Evolutionary conservation across 2,888 invertebrate species (phyloP), one percentile per base, ranked within the genome.

Genomic region (Apamea epomidion): DNA sequence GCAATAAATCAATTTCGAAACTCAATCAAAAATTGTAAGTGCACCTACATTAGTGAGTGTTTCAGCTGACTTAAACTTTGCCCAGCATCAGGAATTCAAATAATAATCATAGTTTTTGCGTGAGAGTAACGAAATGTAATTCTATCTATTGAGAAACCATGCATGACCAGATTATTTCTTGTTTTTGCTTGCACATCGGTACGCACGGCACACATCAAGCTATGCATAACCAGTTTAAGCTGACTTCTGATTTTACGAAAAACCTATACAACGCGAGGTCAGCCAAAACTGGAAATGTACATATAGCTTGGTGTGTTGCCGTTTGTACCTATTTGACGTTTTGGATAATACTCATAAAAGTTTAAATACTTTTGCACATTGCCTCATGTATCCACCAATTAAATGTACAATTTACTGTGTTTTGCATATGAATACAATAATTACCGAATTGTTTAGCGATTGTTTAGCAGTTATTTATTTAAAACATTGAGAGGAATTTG

Each of bases 111-210:
- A 73, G 72, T 83, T 79, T 87, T 87, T 65, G 85, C 65, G 72
- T 82, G 78, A 84, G 76, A 83, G 74, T 75, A 82, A 76, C 74
- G 65, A 80, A 86, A 81, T 82, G 75, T 64, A 89, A 85, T 81
- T 82, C 32, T 29, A 32, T 69, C 6, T 45, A 68, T 84, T 84
- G 48, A 37, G 87, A 58, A 82, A 87, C 48, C 7, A 37, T 60
- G n/a, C 60, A 74, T 72, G 67, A 67, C 45, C 16, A 48, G 72
- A 62, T 69, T 78, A 14, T 71, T 79, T 76, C 69, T 68, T 60
- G 42, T 18, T 68, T 65, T 58, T 73, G 58, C 29, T 77, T 60
- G 45, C 48, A 75, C 70, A 51, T 48, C 21, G 37, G 42, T 48
- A 48, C 48, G 0, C 48, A 48, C 48, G 48, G 48, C 16, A 16